Conservation (phyloP, 2,888 invertebrate species). For the Zele albiditarsus region DNA sequence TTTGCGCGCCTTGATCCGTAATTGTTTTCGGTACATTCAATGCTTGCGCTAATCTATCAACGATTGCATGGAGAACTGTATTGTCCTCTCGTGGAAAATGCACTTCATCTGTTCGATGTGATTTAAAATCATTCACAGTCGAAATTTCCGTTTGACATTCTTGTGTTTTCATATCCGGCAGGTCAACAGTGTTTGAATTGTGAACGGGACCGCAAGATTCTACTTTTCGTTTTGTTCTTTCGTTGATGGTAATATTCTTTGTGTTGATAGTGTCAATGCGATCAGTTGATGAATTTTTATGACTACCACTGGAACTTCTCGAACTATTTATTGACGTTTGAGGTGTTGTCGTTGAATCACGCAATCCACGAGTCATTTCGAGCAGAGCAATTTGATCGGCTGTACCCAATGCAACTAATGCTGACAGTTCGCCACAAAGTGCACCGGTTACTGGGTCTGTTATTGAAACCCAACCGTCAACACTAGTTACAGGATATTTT, state of each 20-base stretch:
- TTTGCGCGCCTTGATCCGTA: slow-evolving; percentile 55
- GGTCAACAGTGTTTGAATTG: not conserved
- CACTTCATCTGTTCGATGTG: slow-evolving; percentile 45
- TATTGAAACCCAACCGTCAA: slow-evolving; percentile 77
- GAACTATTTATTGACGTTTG: slow-evolving; percentile 25
- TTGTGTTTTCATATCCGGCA: slow-evolving; percentile 53
- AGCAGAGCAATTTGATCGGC: slow-evolving; percentile 76
- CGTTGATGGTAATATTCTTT: not conserved
- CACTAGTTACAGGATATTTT: slow-evolving; percentile 77
- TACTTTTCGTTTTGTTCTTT: not conserved
- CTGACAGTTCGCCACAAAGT: slow-evolving; percentile 75
- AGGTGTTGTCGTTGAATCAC: slow-evolving; percentile 53
- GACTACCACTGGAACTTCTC: slow-evolving; percentile 24
- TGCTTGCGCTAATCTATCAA: slow-evolving; percentile 58
- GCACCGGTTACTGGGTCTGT: slow-evolving; percentile 71
- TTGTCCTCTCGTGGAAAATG: slow-evolving; percentile 44
- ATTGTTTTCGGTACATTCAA: slow-evolving; percentile 56
- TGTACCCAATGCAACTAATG: slow-evolving; percentile 77
- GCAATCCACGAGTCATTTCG: slow-evolving; percentile 71
- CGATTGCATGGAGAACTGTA: slow-evolving; percentile 56
- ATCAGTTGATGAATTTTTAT: slow-evolving; percentile 10
- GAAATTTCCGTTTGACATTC: slow-evolving; percentile 66
- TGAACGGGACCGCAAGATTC: not conserved
- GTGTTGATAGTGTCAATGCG: not conserved
- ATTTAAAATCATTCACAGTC: slow-evolving; percentile 52